Conservation (phyloP, 2,113 vertebrate species). For the Piaya cayana region DNA sequence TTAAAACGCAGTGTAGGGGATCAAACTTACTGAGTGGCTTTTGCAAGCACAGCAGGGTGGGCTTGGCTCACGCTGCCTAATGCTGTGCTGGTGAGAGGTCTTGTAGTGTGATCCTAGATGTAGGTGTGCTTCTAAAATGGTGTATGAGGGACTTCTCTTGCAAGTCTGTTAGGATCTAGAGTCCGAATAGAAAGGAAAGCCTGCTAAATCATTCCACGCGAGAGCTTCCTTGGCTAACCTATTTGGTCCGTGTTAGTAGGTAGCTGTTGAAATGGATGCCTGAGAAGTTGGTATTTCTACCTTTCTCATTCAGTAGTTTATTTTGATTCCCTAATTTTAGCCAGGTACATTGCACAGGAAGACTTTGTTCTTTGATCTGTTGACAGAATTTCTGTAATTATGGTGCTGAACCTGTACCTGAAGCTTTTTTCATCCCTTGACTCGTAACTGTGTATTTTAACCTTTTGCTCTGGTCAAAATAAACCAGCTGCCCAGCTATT, state of each 20-base stretch:
- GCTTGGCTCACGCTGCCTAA: not conserved
- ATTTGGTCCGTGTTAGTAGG: not conserved
- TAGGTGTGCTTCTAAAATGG: not conserved
- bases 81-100: not conserved
- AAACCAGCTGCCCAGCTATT: constrained; percentile 60
- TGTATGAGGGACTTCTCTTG: not conserved
- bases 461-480: constrained; percentile 75
- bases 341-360: constrained; percentile 97
- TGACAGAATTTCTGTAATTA: constrained; percentile 81
- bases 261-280: constrained; percentile 91
- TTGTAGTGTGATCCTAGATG: not conserved
- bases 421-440: constrained; percentile 64
- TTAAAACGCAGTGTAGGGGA: not conserved
- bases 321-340: constrained; percentile 86
- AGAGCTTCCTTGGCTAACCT: not conserved
- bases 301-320: constrained; percentile 86
- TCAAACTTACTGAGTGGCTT: not conserved
- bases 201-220: not conserved
- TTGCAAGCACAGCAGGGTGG: not conserved
- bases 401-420: constrained; percentile 74
- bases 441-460: constrained; percentile 77
- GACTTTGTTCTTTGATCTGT: constrained; percentile 77
- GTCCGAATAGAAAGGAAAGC: not conserved
- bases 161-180: not conserved
- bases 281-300: constrained; percentile 98